phyloP scores from a whole-genome alignment of 2,797 vertebrate genomes.

The Neopelma chrysocephalum region DNA sequence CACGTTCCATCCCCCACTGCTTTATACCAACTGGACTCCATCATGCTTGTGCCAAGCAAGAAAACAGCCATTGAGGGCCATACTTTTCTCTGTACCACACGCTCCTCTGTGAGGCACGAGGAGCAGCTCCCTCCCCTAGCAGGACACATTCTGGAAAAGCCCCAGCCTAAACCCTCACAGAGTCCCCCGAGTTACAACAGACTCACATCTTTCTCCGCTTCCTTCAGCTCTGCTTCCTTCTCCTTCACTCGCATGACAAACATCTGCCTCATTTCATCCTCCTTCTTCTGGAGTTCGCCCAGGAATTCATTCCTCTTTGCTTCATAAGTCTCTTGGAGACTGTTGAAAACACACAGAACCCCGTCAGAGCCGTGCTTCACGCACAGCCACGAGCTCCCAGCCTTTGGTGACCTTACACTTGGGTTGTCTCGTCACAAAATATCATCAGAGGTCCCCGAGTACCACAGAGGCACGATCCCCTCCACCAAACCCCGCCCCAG shows the following conservation, averaged over 20 bases:
- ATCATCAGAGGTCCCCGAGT: rapidly evolving
- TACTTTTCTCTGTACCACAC: not conserved
- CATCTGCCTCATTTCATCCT: slow-evolving; percentile 86
- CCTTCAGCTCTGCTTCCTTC: slow-evolving; percentile 83
- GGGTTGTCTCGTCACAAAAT: rapidly evolving
- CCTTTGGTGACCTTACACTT: not conserved
- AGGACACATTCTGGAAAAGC: not conserved
- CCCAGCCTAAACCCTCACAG: not conserved
- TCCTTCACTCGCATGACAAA: slow-evolving; percentile 85
- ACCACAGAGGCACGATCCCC: rapidly evolving
- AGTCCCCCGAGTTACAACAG: not conserved
- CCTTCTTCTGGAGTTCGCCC: slow-evolving; percentile 83
- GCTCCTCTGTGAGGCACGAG: not conserved
- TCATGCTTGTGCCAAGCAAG: rapidly evolving
- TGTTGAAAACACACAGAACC: slow-evolving; percentile 25
- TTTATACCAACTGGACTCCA: not conserved
- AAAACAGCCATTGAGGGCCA: not conserved
- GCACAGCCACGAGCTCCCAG: not conserved
- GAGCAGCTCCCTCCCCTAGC: not conserved
- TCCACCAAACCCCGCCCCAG: rapidly evolving
- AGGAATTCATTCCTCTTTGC: slow-evolving; percentile 84
- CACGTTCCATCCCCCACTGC: rapidly evolving
- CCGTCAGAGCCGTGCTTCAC: not conserved
- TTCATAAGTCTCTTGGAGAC: slow-evolving; percentile 84
- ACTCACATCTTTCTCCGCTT: slow-evolving; percentile 84